Percentiles rank a stretch among this genome's conserved stretches.
phyloP scores from a whole-genome alignment of 2,797 vertebrate genomes.

The Mallotus villosus region DNA sequence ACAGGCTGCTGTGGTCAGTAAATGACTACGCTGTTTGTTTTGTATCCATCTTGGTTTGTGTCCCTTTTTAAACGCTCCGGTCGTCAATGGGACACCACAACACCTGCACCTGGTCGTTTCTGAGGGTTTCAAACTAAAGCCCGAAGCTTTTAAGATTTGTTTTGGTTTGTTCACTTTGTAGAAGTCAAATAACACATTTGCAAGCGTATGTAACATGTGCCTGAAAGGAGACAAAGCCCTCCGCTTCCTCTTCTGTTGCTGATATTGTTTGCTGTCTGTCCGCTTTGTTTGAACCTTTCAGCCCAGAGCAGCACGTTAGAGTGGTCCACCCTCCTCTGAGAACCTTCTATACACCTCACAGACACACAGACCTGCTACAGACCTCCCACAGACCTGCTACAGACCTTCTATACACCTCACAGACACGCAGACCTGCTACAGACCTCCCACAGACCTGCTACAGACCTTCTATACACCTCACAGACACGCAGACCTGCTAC shows the following conservation, averaged over 20 bases:
- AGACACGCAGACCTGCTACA: constrained; percentile 32
- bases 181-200: constrained; percentile 26
- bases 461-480: constrained; percentile 25
- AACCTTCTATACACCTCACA: constrained; percentile 24
- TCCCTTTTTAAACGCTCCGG: constrained; percentile 26
- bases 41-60: constrained; percentile 4
- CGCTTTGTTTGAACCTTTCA: not conserved
- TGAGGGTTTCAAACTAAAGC: not conserved
- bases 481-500: constrained; percentile 33
- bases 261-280: constrained; percentile 42
- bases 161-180: not conserved
- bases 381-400: constrained; percentile 4
- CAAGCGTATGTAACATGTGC: constrained; percentile 21
- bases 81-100: constrained; percentile 17
- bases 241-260: constrained; percentile 37
- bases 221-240: constrained; percentile 44
- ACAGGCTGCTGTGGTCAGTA: constrained; percentile 13
- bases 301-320: constrained; percentile 27
- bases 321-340: constrained; percentile 38
- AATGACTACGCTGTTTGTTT: constrained; percentile 15
- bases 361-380: constrained; percentile 34
- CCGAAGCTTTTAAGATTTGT: constrained; percentile 25
- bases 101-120: constrained; percentile 29
- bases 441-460: constrained; percentile 8
- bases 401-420: not conserved